phyloP scores from a whole-genome alignment of 1,140 invertebrate genomes.

The Trichomalopsis sarcophagae region DNA sequence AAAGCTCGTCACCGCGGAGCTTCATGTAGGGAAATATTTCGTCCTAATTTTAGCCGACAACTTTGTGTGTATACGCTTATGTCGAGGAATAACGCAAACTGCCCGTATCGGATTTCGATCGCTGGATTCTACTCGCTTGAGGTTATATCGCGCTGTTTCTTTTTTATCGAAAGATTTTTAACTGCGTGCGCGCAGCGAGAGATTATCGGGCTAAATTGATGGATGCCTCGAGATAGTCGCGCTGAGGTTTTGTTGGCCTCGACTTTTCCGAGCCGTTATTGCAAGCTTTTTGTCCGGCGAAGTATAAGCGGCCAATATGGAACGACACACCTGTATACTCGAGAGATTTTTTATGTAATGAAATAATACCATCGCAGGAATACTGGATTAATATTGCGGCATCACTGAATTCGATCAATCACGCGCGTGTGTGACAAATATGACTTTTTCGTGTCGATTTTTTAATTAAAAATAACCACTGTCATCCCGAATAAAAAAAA shows the following conservation, averaged over 20 bases:
- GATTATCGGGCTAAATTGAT: too few species aligned
- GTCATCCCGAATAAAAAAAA: too few species aligned
- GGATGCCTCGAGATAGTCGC: too few species aligned
- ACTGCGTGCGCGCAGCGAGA: neutral
- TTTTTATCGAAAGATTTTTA: too few species aligned
- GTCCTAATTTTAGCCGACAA: neutral
- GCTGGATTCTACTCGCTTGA: neutral
- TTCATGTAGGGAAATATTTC: neutral
- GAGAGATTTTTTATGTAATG: too few species aligned
- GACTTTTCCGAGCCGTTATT: too few species aligned
- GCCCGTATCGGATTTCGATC: slow-evolving; percentile 18
- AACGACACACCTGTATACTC: too few species aligned
- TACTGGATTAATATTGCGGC: neutral
- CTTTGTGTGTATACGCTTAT: neutral
- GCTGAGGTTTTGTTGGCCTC: too few species aligned
- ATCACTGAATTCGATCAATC: neutral
- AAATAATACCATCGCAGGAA: too few species aligned
- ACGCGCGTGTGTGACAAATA: neutral
- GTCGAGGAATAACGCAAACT: neutral
- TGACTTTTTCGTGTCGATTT: neutral
- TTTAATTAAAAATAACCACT: too few species aligned
- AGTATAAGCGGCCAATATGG: too few species aligned
- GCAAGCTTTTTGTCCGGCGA: too few species aligned
- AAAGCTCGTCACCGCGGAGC: neutral
- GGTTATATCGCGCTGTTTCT: neutral